Evolutionary conservation across 2,888 invertebrate genomes (phyloP).

Genomic region (Tipula helvola): DNA sequence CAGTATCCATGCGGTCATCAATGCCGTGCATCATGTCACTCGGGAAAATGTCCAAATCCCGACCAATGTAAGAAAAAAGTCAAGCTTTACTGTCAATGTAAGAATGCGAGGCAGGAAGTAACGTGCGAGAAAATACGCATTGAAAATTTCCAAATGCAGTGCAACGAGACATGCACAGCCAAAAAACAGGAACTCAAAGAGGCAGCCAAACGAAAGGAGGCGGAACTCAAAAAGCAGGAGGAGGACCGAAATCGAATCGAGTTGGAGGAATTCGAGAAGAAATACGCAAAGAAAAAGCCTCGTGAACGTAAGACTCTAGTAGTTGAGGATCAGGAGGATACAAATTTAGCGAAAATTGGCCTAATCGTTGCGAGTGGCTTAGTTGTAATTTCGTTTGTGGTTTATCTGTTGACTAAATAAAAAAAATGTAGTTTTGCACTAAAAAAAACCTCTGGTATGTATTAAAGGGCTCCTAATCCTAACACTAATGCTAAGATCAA

Average conservation of each 20-base stretch:
- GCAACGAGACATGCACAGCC: slow-evolving; percentile 50
- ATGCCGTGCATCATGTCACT: slow-evolving; percentile 60
- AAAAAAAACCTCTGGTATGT: neutral
- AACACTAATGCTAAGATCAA: neutral
- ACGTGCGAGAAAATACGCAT: slow-evolving; percentile 47
- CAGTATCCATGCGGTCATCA: slow-evolving; percentile 77
- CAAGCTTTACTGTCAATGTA: slow-evolving; percentile 65
- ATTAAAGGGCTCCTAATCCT: neutral
- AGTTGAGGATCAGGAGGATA: slow-evolving; percentile 26
- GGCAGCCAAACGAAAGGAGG: slow-evolving; percentile 43
- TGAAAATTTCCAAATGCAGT: slow-evolving; percentile 36
- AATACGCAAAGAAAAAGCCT: slow-evolving; percentile 54
- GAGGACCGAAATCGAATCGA: slow-evolving; percentile 58
- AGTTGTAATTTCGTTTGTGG: neutral
- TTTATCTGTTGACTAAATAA: slow-evolving; percentile 6
- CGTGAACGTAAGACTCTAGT: slow-evolving; percentile 37
- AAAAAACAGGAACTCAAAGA: slow-evolving; percentile 43
- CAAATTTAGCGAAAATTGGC: neutral
- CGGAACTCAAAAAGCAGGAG: slow-evolving; percentile 37
- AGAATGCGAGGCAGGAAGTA: slow-evolving; percentile 59
- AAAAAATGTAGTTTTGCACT: neutral
- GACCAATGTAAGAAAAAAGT: slow-evolving; percentile 67
- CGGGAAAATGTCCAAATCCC: slow-evolving; percentile 51
- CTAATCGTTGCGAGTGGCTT: neutral
- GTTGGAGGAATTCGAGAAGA: slow-evolving; percentile 63